Conservation (phyloP, 2,113 vertebrate species). For the Atlantisia rogersi region DNA sequence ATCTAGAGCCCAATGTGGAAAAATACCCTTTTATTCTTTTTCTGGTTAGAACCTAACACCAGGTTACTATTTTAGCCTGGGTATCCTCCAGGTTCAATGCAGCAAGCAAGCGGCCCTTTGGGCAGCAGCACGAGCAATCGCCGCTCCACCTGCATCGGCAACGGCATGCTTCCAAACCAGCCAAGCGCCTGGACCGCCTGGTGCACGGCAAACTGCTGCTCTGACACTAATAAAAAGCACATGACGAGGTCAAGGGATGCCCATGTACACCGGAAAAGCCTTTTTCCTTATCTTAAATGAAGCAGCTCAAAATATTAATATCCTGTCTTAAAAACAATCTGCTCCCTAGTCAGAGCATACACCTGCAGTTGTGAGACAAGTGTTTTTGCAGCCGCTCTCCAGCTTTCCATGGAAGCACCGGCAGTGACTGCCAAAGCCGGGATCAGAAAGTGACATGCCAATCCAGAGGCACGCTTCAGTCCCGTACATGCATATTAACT, state of each 20-base stretch:
- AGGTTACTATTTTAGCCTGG: neutral
- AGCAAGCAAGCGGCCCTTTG: neutral
- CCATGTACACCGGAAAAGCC: conserved; percentile 11
- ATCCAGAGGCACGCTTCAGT: conserved; percentile 16
- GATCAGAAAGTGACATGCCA: neutral
- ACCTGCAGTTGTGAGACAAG: neutral
- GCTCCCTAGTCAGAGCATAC: neutral
- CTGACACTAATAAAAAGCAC: neutral
- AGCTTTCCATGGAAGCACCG: neutral
- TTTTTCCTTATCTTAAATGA: conserved; percentile 3
- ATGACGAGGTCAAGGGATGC: conserved; percentile 33
- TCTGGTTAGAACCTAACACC: neutral
- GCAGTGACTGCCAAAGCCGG: neutral
- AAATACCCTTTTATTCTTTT: neutral
- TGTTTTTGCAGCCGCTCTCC: neutral
- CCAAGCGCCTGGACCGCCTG: neutral
- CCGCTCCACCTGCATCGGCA: neutral
- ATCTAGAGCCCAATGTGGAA: neutral
- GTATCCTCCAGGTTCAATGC: neutral
- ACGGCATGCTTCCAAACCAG: neutral
- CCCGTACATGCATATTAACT: neutral
- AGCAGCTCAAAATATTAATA: conserved; percentile 42
- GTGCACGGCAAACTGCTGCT: neutral
- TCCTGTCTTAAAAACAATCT: neutral
- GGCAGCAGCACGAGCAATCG: neutral